These are phyloP conservation scores for Halictus rubicundus DNA, from an alignment of 1,140 invertebrate species.

Conservation along the genomic window DNA sequence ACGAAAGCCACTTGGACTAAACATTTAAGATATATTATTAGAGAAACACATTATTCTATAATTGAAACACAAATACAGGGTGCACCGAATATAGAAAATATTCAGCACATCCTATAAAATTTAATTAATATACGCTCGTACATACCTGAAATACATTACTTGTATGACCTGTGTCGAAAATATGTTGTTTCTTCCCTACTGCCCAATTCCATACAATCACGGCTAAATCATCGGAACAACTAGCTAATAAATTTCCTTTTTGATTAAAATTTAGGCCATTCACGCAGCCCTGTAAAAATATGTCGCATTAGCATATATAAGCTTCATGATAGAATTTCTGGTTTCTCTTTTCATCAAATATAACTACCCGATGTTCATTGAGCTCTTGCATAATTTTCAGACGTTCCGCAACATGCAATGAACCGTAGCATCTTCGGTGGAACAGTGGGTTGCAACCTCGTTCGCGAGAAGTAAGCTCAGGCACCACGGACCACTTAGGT, in stretches of 20 bases:
- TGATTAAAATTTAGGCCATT: constrained; percentile 95
- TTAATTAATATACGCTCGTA: constrained; percentile 71
- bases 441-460: constrained; percentile 84
- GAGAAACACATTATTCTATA: constrained; percentile 5
- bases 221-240: constrained; percentile 94
- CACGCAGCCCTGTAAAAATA: constrained; percentile 87
- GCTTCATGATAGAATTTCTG: not conserved
- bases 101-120: constrained; percentile 52
- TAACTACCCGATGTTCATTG: constrained; percentile 84
- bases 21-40: constrained; percentile 61
- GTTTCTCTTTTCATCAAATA: constrained; percentile 32
- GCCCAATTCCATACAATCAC: constrained; percentile 96
- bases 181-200: constrained; percentile 83
- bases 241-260: constrained; percentile 88
- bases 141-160: constrained; percentile 95
- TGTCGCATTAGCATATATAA: constrained; percentile 1
- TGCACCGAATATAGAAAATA: too few species aligned
- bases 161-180: constrained; percentile 89
- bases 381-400: constrained; percentile 90
- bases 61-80: too few species aligned
- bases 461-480: constrained; percentile 84
- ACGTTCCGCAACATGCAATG: constrained; percentile 90
- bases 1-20: constrained; percentile 86
- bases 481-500: constrained; percentile 85
- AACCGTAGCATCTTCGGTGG: constrained; percentile 88